phyloP scores from a whole-genome alignment of 1,140 invertebrate species.

The Euschistus heros region DNA sequence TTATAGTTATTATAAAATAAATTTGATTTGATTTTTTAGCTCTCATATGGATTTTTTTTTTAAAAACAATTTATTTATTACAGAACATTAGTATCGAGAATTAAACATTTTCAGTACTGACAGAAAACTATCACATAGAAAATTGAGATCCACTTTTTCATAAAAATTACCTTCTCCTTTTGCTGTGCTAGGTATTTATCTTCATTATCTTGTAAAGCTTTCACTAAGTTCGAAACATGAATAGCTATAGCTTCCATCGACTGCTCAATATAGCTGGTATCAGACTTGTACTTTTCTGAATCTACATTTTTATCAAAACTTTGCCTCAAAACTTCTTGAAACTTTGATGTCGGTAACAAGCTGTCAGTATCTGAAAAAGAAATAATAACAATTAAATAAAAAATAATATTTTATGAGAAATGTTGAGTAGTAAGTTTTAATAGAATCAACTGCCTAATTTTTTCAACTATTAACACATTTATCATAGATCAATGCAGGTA shows the following conservation, averaged over 20 bases:
- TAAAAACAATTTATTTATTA: no score
- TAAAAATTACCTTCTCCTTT: conserved; percentile 32
- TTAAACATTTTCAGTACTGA: neutral
- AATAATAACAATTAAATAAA: neutral
- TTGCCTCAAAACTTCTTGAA: neutral
- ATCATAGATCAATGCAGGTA: no score
- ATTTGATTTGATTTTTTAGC: no score
- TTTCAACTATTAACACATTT: no score
- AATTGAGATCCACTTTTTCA: no score
- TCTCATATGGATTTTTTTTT: no score
- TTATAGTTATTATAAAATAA: no score
- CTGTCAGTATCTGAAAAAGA: conserved; percentile 6
- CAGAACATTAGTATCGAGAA: no score
- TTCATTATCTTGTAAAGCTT: conserved; percentile 46
- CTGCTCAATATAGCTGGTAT: conserved; percentile 29
- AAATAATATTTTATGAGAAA: no score
- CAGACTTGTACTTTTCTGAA: conserved; percentile 23
- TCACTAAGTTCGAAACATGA: conserved; percentile 38
- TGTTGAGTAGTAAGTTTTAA: no score
- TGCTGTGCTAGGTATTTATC: conserved; percentile 24
- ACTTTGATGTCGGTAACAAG: neutral
- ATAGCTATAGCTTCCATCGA: conserved; percentile 28
- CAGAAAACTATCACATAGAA: neutral
- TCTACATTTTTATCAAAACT: conserved; percentile 27
- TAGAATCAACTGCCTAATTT: no score